Evolutionary conservation across 2,888 invertebrate genomes (phyloP), one percentile per base, ranked within the genome.

Genomic region (Drosophila anomalata): DNA sequence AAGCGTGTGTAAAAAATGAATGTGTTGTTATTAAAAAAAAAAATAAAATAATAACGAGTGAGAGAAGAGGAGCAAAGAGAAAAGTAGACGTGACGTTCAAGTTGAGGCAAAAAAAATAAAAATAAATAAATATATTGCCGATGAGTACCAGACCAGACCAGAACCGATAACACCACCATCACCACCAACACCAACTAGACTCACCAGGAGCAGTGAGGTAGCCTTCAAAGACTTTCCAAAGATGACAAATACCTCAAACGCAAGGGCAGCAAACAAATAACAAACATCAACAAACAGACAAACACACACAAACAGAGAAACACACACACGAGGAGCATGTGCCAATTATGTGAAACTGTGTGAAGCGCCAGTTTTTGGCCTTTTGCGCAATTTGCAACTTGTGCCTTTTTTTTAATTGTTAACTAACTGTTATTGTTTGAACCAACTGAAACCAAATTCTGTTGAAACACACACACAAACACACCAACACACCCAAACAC

Each of bases 171-270:
- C 44, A 56, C 39, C 44, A 76, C 61, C 70, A 71, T 29, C 62
- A 71, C 26, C 33, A 56, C 39, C 44, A 76, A 62, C 70, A 56
- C 39, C 44, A 76, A 62, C 70, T 53, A 46, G 46, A 36, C 26
- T 50, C 57, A 55, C 54, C 39, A 51, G 46, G 4, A 53, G 63
- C 62, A 59, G 60, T 33, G 65, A 68, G 70, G 72, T 76, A 80
- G 84, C 80, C 70, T 67, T 83, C 69, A 79, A 76, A 77, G 85
- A 84, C 82, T 84, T 87, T 84, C 84, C 84, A 84, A 84, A 84
- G 84, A 85, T 85, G 88, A 87, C 77, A 87, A 87, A 89, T 87
- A 87, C 89, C 87, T 89, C 89, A 87, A 83, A 76, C 79, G 75
- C 77, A 71, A 86, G 73, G 76, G 86, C 83, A 85, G 73, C 74